Evolutionary conservation across 92 coral and sea anemone genomes (phyloP), one percentile per base, ranked within the genome.

Genomic region (Bergia sp.): DNA sequence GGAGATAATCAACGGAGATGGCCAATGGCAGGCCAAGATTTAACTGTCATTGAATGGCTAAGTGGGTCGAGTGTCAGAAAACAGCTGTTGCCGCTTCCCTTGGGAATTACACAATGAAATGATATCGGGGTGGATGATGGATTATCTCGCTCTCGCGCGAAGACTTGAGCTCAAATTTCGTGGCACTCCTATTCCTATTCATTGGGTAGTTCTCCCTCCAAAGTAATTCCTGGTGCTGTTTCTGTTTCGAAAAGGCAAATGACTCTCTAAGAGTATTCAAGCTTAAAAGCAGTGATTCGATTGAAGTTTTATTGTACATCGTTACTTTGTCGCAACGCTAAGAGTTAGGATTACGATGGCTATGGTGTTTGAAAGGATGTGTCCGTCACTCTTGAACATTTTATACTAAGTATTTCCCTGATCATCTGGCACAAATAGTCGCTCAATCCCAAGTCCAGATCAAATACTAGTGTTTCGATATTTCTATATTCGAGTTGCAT

Each of bases 1-100:
- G 79, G 79, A 84, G 87, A 84, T 84, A 84, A 84, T 84, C 79
- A 84, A 44, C 41, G 79, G 49, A 50, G 58, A 84, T 21, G 79
- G 43, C 87, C 87, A 84, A 84, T 84, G 87, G 61, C 67, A 84
- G 64, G 79, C 87, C 87, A 67, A 47, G 87, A 69, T 42, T 43
- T 75, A 13, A 72, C 75, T 49, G 66, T 84, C 79, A 84, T 84
- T 84, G 87, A 84, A 84, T 84, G 79, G 87, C 44, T 84, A 84
- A 84, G 87, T 84, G 87, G 94, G 82, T 91, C 92, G 92, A 90
- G 90, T 91, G 87, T 79, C 86, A 81, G 77, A 61, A 85, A 91
- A 80, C 94, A 91, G 92, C 94, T 91, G 94, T 81, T 81, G 39
- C 29, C 39, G 84, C 58, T 43, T 91, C 94, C 94, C 94, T 40